A percentile compares a stretch with the other conserved stretches of the same genome.
phyloP scores from a whole-genome alignment of 2,113 vertebrate species.

The Boulengeromyrus knoepffleri region DNA sequence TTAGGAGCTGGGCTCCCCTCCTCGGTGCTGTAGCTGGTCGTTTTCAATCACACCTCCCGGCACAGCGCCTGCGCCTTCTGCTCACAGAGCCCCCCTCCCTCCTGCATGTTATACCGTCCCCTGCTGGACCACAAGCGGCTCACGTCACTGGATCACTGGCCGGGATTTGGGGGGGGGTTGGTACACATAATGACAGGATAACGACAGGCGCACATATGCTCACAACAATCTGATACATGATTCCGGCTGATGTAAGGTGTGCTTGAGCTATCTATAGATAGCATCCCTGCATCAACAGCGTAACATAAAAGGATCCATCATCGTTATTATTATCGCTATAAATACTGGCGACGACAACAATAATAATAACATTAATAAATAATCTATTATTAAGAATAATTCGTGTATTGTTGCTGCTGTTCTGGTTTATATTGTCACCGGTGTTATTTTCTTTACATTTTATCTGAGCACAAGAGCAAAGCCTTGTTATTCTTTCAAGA shows the following conservation, averaged over 20 bases:
- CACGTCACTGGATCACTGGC: conserved; percentile 10
- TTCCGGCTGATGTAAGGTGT: background rate
- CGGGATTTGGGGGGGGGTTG: background rate
- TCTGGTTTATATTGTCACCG: background rate
- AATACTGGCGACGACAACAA: background rate
- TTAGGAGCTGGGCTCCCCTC: conserved; percentile 14
- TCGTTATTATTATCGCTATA: background rate
- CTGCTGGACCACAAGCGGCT: conserved; percentile 14
- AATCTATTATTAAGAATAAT: background rate
- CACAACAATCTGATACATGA: background rate
- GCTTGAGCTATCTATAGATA: background rate
- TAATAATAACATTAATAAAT: background rate
- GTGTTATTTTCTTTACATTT: background rate
- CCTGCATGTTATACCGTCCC: conserved; percentile 22
- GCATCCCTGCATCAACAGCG: background rate
- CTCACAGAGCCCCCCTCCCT: background rate
- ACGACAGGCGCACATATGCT: background rate
- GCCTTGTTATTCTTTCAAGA: background rate
- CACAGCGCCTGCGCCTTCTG: conserved; percentile 22
- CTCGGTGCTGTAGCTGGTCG: conserved; percentile 22
- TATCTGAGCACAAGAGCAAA: background rate
- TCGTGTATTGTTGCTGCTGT: background rate
- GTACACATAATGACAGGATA: background rate
- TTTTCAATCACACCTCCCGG: conserved; percentile 18
- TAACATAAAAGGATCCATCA: background rate